Evolutionary conservation across 2,797 vertebrate genomes (phyloP).

Genomic region (Sebastes hopkinsi): DNA sequence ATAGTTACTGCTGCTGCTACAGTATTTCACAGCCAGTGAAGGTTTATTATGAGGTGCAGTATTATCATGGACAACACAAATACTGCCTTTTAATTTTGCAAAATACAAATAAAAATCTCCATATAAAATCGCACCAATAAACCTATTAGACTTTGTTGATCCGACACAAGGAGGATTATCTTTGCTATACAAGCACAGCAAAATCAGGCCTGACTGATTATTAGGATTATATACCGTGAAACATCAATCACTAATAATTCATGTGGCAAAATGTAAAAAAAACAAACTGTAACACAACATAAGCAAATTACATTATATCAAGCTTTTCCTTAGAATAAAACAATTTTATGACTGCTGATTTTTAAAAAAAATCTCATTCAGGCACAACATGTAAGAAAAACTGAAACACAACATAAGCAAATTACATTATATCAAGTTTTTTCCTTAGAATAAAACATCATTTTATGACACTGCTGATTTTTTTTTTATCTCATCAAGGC

Average conservation of each 20-base stretch:
- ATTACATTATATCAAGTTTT: not conserved
- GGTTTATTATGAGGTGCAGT: not conserved
- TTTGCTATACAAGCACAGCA: not conserved
- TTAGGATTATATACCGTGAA: not conserved
- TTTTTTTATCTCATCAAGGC: not conserved
- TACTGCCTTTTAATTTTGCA: not conserved
- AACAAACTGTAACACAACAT: not conserved
- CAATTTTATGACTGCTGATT: not conserved
- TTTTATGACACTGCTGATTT: not conserved
- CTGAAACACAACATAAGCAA: not conserved
- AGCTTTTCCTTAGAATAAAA: not conserved
- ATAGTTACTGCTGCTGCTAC: not conserved
- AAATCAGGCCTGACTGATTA: slow-evolving; percentile 1
- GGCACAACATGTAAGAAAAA: not conserved
- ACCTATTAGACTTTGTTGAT: not conserved
- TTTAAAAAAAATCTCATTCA: not conserved
- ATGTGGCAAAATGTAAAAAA: not conserved
- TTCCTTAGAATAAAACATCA: not conserved
- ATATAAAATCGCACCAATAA: not conserved
- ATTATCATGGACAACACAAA: not conserved
- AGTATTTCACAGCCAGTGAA: not conserved
- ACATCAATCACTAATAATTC: slow-evolving; percentile 2
- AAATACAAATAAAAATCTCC: not conserved
- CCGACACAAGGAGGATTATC: not conserved
- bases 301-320: not conserved